Evolutionary conservation across 2,797 vertebrate genomes (phyloP).

Genomic region (Lemur catta): DNA sequence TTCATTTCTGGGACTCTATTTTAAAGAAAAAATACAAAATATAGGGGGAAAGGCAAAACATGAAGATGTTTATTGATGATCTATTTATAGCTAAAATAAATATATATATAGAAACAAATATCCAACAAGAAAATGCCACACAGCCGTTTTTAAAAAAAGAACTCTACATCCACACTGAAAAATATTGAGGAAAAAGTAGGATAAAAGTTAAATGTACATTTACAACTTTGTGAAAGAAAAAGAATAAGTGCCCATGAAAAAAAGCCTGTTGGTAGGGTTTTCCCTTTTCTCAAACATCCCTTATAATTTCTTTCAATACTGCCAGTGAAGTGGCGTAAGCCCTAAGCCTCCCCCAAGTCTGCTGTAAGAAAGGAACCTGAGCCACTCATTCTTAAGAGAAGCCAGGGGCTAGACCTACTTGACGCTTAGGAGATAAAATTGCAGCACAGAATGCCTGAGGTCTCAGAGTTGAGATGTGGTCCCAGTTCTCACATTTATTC

Average conservation of each 20-base stretch:
- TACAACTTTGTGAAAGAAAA: constrained; percentile 43
- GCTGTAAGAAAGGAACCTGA: neutral
- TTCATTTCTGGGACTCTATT: constrained; percentile 45
- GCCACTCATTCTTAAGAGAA: neutral
- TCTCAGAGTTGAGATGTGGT: neutral
- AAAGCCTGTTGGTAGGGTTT: neutral
- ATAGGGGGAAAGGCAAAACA: constrained; percentile 39
- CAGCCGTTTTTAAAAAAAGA: constrained; percentile 21
- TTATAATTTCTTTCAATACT: neutral
- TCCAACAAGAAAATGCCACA: constrained; percentile 58
- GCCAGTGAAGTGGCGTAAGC: neutral
- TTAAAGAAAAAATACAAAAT: constrained; percentile 48
- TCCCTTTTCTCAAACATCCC: neutral
- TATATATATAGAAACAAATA: constrained; percentile 46
- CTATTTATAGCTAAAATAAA: constrained; percentile 65
- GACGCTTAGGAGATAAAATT: neutral
- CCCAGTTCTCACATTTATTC: neutral
- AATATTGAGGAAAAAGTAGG: constrained; percentile 44
- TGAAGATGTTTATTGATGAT: constrained; percentile 64
- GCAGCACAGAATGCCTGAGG: neutral
- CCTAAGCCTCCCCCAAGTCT: neutral
- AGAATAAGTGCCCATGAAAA: constrained; percentile 4
- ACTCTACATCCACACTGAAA: constrained; percentile 59
- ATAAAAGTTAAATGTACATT: constrained; percentile 49
- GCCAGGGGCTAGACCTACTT: neutral